Conservation (phyloP, 2,113 vertebrate species). For the Heterocephalus glaber region DNA sequence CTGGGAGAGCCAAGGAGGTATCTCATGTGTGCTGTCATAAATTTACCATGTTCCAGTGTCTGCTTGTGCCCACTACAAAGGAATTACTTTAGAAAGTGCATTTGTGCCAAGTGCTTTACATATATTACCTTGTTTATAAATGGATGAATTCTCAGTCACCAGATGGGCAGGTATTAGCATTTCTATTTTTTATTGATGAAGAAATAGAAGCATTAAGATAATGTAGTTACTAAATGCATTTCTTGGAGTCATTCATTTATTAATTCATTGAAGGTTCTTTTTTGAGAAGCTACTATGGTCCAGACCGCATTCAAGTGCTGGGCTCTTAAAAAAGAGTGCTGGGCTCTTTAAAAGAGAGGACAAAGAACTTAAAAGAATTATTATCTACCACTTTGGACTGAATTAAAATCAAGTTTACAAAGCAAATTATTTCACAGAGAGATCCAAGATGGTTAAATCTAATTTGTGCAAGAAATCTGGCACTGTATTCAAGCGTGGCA, state of each 20-base stretch:
- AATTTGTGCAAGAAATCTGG: constrained; percentile 65
- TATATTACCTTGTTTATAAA: background rate
- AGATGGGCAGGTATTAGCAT: background rate
- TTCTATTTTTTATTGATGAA: background rate
- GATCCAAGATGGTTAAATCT: constrained; percentile 40
- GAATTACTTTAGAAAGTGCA: background rate
- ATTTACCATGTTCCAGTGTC: background rate
- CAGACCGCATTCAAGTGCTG: background rate
- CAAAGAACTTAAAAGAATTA: background rate
- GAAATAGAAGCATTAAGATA: background rate
- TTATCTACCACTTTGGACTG: background rate
- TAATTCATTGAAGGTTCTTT: background rate
- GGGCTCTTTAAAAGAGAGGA: background rate
- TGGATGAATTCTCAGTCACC: background rate
- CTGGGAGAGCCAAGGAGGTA: background rate
- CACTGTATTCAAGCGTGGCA: background rate
- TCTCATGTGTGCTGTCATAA: background rate
- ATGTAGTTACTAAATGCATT: background rate
- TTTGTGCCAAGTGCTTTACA: background rate
- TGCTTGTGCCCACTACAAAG: background rate
- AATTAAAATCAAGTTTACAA: constrained; percentile 49
- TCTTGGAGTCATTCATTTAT: background rate
- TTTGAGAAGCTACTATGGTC: background rate
- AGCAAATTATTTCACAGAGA: constrained; percentile 52
- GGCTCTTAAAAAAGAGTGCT: background rate